phyloP scores from a whole-genome alignment of 2,113 vertebrate species.

The Nycticebus coucang region DNA sequence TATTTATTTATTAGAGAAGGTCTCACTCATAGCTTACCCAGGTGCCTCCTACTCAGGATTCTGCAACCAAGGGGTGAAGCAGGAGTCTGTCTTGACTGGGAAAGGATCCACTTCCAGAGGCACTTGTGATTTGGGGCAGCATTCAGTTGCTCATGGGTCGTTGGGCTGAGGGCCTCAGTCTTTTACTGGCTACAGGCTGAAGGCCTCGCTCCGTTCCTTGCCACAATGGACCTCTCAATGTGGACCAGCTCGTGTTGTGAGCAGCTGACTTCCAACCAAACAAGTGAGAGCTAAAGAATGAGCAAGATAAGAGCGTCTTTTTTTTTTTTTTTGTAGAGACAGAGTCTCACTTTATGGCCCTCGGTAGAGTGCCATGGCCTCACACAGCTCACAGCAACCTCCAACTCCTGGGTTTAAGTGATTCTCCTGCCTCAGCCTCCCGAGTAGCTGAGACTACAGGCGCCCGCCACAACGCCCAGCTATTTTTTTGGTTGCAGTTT shows the following conservation, averaged over 20 bases:
- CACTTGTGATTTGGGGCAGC: neutral
- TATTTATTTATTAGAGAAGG: too few species aligned
- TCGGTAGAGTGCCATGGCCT: too few species aligned
- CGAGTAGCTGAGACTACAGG: too few species aligned
- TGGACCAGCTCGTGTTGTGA: neutral
- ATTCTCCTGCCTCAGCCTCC: too few species aligned
- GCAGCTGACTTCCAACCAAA: neutral
- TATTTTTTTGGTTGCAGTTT: too few species aligned
- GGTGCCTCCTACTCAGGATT: neutral
- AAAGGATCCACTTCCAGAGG: neutral
- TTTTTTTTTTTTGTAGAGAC: too few species aligned
- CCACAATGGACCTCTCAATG: neutral
- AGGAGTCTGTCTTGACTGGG: neutral
- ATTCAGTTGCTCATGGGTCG: neutral
- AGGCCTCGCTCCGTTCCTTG: neutral
- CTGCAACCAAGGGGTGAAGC: neutral
- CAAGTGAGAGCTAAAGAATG: neutral
- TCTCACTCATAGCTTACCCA: neutral
- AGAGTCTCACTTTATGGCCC: too few species aligned
- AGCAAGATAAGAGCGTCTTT: neutral
- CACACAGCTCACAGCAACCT: too few species aligned
- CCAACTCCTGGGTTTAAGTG: too few species aligned
- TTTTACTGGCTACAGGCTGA: neutral
- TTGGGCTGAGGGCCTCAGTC: neutral
- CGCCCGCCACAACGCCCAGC: too few species aligned